Percentiles rank a stretch among this genome's conserved stretches.
Evolutionary conservation across 2,888 invertebrate species (phyloP).

Genomic region (Clepsis dumicolana): DNA sequence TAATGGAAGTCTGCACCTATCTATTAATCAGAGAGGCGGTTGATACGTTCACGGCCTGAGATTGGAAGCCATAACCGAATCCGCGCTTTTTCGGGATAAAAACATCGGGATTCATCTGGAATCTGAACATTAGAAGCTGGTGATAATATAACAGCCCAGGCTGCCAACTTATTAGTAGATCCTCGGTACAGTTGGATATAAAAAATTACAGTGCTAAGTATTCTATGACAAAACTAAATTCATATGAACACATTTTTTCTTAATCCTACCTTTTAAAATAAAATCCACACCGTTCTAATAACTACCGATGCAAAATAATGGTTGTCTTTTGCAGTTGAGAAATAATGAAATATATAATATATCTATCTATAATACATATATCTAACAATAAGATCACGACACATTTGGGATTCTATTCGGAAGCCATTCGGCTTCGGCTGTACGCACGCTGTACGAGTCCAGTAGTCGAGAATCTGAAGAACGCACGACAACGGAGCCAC

Average conservation of each 20-base stretch:
- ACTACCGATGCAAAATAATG: constrained; percentile 49
- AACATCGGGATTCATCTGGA: background rate
- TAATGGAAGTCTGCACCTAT: constrained; percentile 49
- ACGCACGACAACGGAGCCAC: too few species aligned
- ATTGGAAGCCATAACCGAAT: background rate
- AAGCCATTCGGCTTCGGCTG: too few species aligned
- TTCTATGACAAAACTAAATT: constrained; percentile 80
- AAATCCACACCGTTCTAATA: constrained; percentile 71
- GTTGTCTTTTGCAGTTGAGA: background rate
- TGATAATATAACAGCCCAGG: constrained; percentile 5
- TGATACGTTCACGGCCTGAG: background rate
- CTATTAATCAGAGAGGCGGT: background rate
- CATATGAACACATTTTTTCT: constrained; percentile 85
- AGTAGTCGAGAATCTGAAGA: too few species aligned
- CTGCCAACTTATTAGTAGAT: constrained; percentile 9
- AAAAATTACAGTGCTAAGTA: constrained; percentile 78
- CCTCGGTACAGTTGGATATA: constrained; percentile 19
- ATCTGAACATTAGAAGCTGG: background rate
- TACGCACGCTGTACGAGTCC: too few species aligned
- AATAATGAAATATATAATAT: too few species aligned
- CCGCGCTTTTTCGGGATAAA: background rate
- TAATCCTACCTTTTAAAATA: constrained; percentile 76
- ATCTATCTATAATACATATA: too few species aligned
- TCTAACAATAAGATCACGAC: too few species aligned
- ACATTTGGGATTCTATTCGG: too few species aligned